A percentile compares a stretch with the other conserved stretches of the same genome.
Evolutionary conservation across 2,113 vertebrate species (phyloP).

Genomic region (Genyomyrus donnyi): DNA sequence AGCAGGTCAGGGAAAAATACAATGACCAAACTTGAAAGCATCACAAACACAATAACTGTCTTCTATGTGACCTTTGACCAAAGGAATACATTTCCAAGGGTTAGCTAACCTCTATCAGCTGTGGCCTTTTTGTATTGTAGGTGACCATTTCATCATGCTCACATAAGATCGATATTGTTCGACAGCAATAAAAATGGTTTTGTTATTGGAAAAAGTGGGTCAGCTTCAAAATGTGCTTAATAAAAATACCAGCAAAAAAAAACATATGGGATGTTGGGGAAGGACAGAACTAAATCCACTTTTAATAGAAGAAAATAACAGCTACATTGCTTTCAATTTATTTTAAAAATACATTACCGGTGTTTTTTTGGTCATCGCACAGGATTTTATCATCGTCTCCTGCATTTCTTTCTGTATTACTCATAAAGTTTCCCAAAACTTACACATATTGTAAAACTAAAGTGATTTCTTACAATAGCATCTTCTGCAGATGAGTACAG

Average conservation of each 20-base stretch:
- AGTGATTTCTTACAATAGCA: neutral
- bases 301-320: neutral
- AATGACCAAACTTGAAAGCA: constrained; percentile 25
- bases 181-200: constrained; percentile 28
- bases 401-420: neutral
- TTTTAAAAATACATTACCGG: neutral
- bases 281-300: neutral
- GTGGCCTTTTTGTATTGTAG: constrained; percentile 10
- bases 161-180: constrained; percentile 35
- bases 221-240: constrained; percentile 7
- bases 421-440: neutral
- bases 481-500: neutral
- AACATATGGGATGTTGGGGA: neutral
- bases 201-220: neutral
- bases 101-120: constrained; percentile 29
- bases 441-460: neutral
- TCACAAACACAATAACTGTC: constrained; percentile 30
- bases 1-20: neutral
- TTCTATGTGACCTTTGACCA: constrained; percentile 32
- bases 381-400: neutral
- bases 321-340: neutral
- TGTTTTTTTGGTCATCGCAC: neutral
- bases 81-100: constrained; percentile 26
- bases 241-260: neutral
- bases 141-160: constrained; percentile 24